Conservation (phyloP, 2,888 invertebrate species). For the Blastobasis adustella region DNA sequence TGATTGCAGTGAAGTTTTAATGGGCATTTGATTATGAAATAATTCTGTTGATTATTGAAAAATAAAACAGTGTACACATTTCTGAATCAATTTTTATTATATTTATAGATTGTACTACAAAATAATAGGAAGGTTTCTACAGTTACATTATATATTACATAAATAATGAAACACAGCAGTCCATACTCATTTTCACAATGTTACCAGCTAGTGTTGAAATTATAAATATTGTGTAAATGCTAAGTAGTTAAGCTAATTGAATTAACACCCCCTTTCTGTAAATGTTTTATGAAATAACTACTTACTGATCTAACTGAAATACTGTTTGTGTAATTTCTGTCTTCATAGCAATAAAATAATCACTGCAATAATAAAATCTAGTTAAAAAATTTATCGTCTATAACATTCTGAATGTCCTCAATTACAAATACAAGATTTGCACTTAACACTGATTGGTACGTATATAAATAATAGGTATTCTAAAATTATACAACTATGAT, state of each 20-base stretch:
- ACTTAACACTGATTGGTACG: conserved; percentile 32
- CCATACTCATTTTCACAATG: conserved; percentile 39
- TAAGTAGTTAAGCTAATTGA: no score
- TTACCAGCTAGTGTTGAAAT: conserved; percentile 4
- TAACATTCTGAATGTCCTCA: conserved; percentile 36
- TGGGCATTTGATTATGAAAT: neutral
- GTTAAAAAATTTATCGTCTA: conserved; percentile 16
- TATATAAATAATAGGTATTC: conserved; percentile 22
- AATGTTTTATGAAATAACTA: neutral
- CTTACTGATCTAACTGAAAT: conserved; percentile 53
- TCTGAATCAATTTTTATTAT: conserved; percentile 70
- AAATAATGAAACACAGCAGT: conserved; percentile 65
- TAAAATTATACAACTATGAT: conserved; percentile 44
- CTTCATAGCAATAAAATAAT: conserved; percentile 45
- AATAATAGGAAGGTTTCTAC: conserved; percentile 75
- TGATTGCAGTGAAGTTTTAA: conserved; percentile 15
- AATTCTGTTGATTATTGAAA: neutral
- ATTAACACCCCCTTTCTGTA: no score
- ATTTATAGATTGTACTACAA: conserved; percentile 71
- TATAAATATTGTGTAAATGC: conserved; percentile 3
- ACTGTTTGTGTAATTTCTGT: conserved; percentile 61
- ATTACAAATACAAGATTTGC: neutral
- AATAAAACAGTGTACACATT: conserved; percentile 33
- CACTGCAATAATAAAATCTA: conserved; percentile 30
- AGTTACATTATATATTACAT: conserved; percentile 70